Evolutionary conservation across 2,888 invertebrate species (phyloP), one percentile per base, ranked within the genome.

Genomic region (Andrena haemorrhoa): DNA sequence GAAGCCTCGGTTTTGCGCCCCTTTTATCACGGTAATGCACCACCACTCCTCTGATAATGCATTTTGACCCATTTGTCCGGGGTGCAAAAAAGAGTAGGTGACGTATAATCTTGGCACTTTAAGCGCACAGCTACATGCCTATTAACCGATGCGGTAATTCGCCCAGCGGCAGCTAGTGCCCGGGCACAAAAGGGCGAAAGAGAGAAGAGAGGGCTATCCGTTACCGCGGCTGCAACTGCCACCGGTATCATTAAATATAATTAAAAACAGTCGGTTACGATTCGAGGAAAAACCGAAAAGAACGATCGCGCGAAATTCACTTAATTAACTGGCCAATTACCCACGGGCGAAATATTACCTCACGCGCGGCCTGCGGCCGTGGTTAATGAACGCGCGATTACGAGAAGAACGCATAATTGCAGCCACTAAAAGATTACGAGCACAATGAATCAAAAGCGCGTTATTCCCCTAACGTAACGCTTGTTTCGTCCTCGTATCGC

Each of bases 21-120:
- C 82, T 83, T 82, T 83, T 77, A 83, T 82, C 83, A 75, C 66
- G 83, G 74, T 83, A 83, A 82, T 83, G 82, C 83, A 83, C 82
- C 74, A 47, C 31, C 35, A 49, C 53, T 66, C 60, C 71, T 58
- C 63, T 69, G 78, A 78, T 83, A 83, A 82, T 83, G 82, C 83
- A 82, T 83, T 82, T 82, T 78, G 82, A 64, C 82, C 83, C 83
- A 83, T 83, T 83, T 83, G 70, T 51, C 68, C 56, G 49, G 61
- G 47, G 53, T 56, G 60, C 53, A 65, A 71, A 80, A 76, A 64
- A 47, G 70, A 53, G 53, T 63, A 33, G 65, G 72, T 49, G 65
- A 72, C 61, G 76, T 71, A 71, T 82, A 84, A 82, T 84, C 82
- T 84, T 84, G 82, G 79, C 79, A 75, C 82, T 84, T 84, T 73